Evolutionary conservation across 2,113 vertebrate species (phyloP).

Genomic region (pig (Sus scrofa)): T2T-Sscrofa CM000812.6:162734001-162734500

Average conservation of each 20-base stretch:
- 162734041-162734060: not conserved
- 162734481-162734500: not conserved
- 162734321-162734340: not conserved
- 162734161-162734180: not conserved
- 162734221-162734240: not conserved
- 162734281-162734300: not conserved
- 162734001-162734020: not conserved
- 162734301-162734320: not conserved
- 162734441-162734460: not conserved
- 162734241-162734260: not conserved
- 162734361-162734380: not conserved
- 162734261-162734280: not conserved
- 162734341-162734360: not conserved
- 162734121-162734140: not conserved
- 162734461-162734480: constrained; percentile 40
- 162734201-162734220: not conserved
- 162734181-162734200: not conserved
- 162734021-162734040: not conserved
- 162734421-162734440: not conserved
- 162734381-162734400: not conserved
- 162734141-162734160: not conserved
- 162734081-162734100: accelerated
- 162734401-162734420: not conserved
- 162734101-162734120: too few relatives aligned
- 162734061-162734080: not conserved